Evolutionary conservation across 2,113 vertebrate species (phyloP).

Genomic region (Hyla sarda): DNA sequence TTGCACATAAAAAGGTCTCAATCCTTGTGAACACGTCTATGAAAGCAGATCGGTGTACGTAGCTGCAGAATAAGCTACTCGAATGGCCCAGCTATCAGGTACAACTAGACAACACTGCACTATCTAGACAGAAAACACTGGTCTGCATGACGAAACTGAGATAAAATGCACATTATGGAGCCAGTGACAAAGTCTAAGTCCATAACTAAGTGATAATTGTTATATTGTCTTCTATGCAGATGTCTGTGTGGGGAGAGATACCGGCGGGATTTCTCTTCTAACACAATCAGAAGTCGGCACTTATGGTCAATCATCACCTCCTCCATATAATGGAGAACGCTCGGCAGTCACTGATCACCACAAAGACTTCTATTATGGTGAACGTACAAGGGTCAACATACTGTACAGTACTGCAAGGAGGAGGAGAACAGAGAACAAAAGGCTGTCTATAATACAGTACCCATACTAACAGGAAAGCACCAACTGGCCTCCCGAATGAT

Average conservation of each 20-base stretch:
- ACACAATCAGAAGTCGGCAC: slow-evolving; percentile 25
- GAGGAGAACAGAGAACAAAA: background rate
- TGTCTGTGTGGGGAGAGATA: background rate
- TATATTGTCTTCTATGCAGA: slow-evolving; percentile 31
- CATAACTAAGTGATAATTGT: slow-evolving; percentile 28
- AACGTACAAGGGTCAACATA: background rate
- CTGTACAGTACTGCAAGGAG: background rate
- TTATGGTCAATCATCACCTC: slow-evolving; percentile 10
- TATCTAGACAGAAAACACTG: background rate
- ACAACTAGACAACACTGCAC: background rate
- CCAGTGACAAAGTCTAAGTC: background rate
- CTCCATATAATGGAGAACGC: background rate
- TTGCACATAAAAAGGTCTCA: too few species aligned
- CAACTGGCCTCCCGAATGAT: too few species aligned
- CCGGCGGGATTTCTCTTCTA: background rate
- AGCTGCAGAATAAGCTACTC: too few species aligned
- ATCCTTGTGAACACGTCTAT: too few species aligned
- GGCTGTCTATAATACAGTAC: too few species aligned
- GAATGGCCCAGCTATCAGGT: background rate
- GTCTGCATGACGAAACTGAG: background rate
- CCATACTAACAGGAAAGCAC: too few species aligned
- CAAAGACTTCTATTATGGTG: background rate
- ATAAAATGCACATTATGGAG: slow-evolving; percentile 1
- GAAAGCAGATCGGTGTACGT: background rate
- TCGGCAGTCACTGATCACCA: background rate